These are phyloP conservation scores for Platyrinchus mystaceus DNA, from an alignment of 2,797 vertebrate species.

Conservation along the genomic window DNA sequence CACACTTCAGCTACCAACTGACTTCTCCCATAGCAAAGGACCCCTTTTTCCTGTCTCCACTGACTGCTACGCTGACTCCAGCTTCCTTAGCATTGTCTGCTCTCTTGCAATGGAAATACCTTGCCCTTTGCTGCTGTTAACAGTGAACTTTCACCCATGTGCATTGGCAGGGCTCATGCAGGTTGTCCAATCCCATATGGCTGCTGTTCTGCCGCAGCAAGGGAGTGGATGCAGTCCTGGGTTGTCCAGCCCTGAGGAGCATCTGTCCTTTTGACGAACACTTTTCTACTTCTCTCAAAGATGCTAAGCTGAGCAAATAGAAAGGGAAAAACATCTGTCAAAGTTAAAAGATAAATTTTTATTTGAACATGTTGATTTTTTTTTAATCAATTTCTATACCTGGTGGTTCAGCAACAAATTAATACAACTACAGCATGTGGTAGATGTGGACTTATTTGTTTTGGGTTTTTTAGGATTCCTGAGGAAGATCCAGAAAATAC, in stretches of 20 bases:
- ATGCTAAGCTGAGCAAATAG: background rate
- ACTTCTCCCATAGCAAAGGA: background rate
- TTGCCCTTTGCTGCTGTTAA: background rate
- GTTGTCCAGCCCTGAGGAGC: background rate
- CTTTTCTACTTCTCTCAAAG: background rate
- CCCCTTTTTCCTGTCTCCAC: background rate
- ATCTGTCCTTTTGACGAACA: background rate
- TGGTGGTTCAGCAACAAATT: background rate
- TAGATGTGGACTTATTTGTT: background rate
- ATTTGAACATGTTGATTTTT: background rate
- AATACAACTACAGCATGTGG: background rate
- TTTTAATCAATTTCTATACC: background rate
- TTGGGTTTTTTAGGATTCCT: constrained; percentile 55
- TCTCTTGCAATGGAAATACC: background rate
- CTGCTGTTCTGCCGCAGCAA: background rate
- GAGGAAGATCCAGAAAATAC: constrained; percentile 33
- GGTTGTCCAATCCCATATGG: accelerated
- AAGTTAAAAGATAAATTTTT: background rate
- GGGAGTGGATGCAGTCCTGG: background rate
- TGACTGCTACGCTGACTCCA: background rate
- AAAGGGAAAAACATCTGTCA: background rate
- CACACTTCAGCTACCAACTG: background rate
- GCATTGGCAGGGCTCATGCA: background rate
- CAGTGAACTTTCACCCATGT: background rate
- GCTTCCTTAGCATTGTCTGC: background rate